Percentiles rank a stretch among this genome's conserved stretches.
Conservation (phyloP, 1,140 invertebrate genomes). For the Drusus annulatus region DNA sequence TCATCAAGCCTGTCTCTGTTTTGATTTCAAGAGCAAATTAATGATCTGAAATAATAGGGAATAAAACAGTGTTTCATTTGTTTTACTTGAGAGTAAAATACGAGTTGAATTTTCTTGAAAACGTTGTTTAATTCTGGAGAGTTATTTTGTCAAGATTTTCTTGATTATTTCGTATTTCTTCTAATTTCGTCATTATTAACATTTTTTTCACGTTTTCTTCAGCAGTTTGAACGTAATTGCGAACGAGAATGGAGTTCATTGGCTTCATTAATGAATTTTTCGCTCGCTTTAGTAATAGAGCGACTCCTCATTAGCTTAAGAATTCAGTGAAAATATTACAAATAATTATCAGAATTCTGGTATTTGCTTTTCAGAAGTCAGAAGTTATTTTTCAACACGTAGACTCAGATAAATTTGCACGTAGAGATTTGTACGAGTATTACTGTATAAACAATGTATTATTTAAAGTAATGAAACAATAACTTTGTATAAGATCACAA, state of each 20-base stretch:
- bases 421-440: too few species aligned
- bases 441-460: too few species aligned
- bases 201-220: background rate
- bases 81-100: too few species aligned
- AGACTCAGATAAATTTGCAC: too few species aligned
- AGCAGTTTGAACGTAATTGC: background rate
- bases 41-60: background rate
- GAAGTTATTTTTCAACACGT: too few species aligned
- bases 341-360: background rate
- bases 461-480: too few species aligned
- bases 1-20: background rate
- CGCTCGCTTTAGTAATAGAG: background rate
- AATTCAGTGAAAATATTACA: background rate
- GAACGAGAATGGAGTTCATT: background rate
- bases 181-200: background rate
- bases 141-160: conserved; percentile 2
- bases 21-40: background rate
- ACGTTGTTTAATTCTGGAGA: background rate
- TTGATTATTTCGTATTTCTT: background rate
- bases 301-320: background rate
- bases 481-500: too few species aligned
- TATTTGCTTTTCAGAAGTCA: too few species aligned
- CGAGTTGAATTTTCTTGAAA: too few species aligned
- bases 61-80: too few species aligned
- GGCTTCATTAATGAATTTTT: conserved; percentile 4